These are phyloP conservation scores for Myotis yumanensis DNA, from an alignment of 2,113 vertebrate species.

Conservation along the genomic window DNA sequence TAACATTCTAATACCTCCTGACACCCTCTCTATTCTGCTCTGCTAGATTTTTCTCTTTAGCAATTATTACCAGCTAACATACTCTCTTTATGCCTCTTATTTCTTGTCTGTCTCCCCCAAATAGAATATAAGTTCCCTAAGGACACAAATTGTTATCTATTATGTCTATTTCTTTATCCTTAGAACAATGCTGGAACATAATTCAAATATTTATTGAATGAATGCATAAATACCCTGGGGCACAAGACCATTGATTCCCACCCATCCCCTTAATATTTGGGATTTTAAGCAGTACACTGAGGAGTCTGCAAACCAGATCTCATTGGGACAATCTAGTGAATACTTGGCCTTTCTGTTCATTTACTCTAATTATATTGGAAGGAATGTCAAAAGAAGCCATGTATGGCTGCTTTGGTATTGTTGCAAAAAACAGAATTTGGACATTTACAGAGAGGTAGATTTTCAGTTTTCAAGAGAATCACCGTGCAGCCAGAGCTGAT, in stretches of 20 bases:
- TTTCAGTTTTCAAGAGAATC: conserved; percentile 17
- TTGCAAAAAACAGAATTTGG: not conserved
- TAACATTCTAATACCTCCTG: not conserved
- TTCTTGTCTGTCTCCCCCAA: not conserved
- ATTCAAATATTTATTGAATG: not conserved
- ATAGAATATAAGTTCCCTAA: conserved; percentile 30
- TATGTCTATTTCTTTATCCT: not conserved
- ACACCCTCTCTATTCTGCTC: not conserved
- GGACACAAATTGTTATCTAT: not conserved
- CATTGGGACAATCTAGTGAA: not conserved
- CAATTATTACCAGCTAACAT: not conserved
- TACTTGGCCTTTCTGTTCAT: not conserved
- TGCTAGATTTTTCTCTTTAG: not conserved
- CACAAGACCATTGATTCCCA: not conserved
- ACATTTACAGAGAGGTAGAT: not conserved
- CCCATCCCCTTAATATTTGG: not conserved
- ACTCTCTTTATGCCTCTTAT: not conserved
- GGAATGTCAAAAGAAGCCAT: not conserved
- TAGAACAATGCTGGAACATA: not conserved
- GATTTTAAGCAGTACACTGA: not conserved
- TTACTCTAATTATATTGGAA: not conserved
- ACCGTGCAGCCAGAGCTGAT: not conserved
- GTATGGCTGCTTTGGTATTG: not conserved
- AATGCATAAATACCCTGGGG: not conserved
- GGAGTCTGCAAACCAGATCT: not conserved